Percentiles rank a stretch among this genome's conserved stretches.
Evolutionary conservation across 2,113 vertebrate species (phyloP).

Genomic region (Oostethus manadensis): DNA sequence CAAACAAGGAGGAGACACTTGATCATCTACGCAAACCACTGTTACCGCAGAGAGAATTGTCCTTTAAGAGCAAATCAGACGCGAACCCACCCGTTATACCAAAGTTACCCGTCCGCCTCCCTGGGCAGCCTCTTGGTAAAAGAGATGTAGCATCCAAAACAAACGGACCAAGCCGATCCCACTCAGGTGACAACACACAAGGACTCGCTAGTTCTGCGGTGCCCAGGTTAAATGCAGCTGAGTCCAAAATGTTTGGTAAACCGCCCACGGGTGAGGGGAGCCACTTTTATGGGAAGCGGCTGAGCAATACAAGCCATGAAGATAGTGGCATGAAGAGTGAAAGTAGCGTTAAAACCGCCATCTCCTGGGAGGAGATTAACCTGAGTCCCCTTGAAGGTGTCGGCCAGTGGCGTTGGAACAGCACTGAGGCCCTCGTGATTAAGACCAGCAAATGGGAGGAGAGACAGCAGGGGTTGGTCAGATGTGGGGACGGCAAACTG

Average conservation of each 20-base stretch:
- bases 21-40: conserved; percentile 41
- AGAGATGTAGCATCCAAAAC: conserved; percentile 36
- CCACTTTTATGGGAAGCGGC: conserved; percentile 44
- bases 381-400: conserved; percentile 43
- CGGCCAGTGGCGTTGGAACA: conserved; percentile 70
- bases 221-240: conserved; percentile 56
- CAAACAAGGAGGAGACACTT: conserved; percentile 18
- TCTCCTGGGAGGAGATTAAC: conserved; percentile 77
- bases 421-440: conserved; percentile 72
- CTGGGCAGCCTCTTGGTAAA: conserved; percentile 24
- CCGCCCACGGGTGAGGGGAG: conserved; percentile 53
- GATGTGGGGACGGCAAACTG: conserved; percentile 54
- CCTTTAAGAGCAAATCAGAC: conserved; percentile 48
- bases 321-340: conserved; percentile 34
- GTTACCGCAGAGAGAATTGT: conserved; percentile 54
- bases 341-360: conserved; percentile 55
- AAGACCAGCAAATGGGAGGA: conserved; percentile 50
- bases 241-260: conserved; percentile 63
- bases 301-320: conserved; percentile 43
- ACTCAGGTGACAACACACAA: conserved; percentile 31
- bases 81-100: conserved; percentile 20
- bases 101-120: conserved; percentile 33
- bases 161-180: conserved; percentile 19
- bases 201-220: conserved; percentile 58
- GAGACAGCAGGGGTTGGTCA: conserved; percentile 45